Base-by-base conservation (phyloP, 2,113 vertebrate species). In the Illadopsis cleaveri region DNA sequence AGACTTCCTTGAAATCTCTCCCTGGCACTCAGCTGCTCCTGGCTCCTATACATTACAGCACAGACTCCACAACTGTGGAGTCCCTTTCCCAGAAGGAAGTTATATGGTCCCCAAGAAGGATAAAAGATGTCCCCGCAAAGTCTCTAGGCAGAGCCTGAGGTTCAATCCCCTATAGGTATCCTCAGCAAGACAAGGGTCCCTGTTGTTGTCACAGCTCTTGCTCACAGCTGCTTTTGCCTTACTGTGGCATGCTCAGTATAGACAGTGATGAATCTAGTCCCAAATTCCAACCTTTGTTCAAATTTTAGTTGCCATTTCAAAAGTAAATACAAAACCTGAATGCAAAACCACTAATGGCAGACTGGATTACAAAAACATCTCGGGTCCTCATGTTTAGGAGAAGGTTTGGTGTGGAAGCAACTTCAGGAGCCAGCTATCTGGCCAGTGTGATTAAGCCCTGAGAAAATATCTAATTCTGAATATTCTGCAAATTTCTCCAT, bases 401-500 rank as follows among this genome's bases (percentile, higher is more conserved):
- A 73, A 90, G 40, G 40, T 80, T 81, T 86, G 51, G 42, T 78
- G 56, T 71, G 37, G 51, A 86, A 89, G 72, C 3, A 6, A 11
- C 31, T 78, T 48, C 9, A 4, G 28, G 40, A 89, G 51, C 11
- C 79, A 93, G 47, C 0, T 0, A 69, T 47, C 35, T 71, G 51
- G 23, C 38, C 60, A 37, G 9, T 20, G 48, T 70, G 58, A 96
- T 87, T 77, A 83, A 86, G 62, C 37, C 6, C 2, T 2, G 66
- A 86, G 84, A 82, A 93, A 93, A 79, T 19, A 31, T 37, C 78
- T 66, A 18, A 65, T 90, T 86, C 44, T 51, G 35, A 94, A 92
- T 58, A 90, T 66, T 44, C 69, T 86, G 58, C 50, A 78, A 54
- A 85, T 71, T 69, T 58, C 58, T 80, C 66, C 50, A 44, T 24